Base-by-base conservation (phyloP, 2,888 invertebrate genomes). In the Schizaphis graminum region DNA sequence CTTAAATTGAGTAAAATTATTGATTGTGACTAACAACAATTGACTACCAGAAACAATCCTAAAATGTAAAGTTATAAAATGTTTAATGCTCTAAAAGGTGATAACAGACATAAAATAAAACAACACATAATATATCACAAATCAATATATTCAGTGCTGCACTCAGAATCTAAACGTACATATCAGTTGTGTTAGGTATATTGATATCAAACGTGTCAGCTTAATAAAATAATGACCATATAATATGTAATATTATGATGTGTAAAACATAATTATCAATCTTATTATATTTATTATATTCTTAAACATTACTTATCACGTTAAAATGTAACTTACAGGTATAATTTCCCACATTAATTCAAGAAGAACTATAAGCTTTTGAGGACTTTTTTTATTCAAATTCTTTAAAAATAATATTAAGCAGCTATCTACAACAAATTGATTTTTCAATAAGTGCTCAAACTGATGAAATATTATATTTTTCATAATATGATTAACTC, bases 311-410 rank as follows among this genome's bases (percentile, higher is more conserved):
- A 41, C 35, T 35, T 21, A 77, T 77, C 35, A 16, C 8, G 35
- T 77, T 77, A 77, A 77, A 35, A 86, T 47, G 5, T 26, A 47
- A 87, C 93, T 89, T 85, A 93, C 93, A 4, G 77, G 56, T 77
- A 93, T 47, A 8, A 47, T 77, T 84, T 89, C 84, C 93, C 93
- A 93, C 93, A 93, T 93, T 13, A 89, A 13, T 57, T 93, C 84
- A 26, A 93, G 57, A 28, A 93, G 24, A 11, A 89, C 89, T 85
- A 44, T 56, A 7, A 93, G 35, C 16, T 85, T 89, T 93, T 89
- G 57, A 13, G 89, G n/a, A 56, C 4, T 56, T 57, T 35, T 93
- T 85, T 89, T 93, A 26, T 16, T 56, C 35, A 89, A 21, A 13
- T 53, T 13, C 24, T 84, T 84, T 84, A 93, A 89, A 56, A 89